Percentiles rank a stretch among this genome's conserved stretches.
phyloP scores from a whole-genome alignment of 1,140 invertebrate species.

The Batillaria attramentaria region DNA sequence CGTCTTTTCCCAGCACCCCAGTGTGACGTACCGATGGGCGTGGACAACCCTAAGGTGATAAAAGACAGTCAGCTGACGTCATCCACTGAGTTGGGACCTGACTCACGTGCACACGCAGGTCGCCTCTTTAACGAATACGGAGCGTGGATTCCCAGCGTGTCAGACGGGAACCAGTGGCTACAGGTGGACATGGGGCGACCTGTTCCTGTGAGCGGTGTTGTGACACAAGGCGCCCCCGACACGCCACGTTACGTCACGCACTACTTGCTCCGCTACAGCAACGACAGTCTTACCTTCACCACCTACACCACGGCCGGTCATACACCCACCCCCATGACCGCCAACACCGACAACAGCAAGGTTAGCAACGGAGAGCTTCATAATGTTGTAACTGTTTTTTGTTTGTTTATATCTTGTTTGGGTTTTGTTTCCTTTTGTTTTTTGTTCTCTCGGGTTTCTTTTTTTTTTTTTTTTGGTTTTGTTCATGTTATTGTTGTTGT shows the following conservation, averaged over 20 bases:
- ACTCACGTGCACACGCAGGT: constrained; percentile 41
- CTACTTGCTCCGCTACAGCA: constrained; percentile 43
- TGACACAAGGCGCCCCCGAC: constrained; percentile 49
- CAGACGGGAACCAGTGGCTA: constrained; percentile 44
- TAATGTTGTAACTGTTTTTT: too few species aligned
- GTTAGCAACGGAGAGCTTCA: neutral
- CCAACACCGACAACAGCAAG: constrained; percentile 4
- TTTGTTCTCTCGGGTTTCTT: too few species aligned
- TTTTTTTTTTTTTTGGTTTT: too few species aligned
- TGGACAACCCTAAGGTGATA: constrained; percentile 44
- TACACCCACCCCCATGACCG: neutral
- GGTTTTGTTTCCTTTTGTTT: too few species aligned
- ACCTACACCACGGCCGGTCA: constrained; percentile 19
- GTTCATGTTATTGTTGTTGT: too few species aligned
- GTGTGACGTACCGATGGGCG: constrained; percentile 50
- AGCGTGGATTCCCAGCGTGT: constrained; percentile 48
- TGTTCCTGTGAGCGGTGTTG: constrained; percentile 37
- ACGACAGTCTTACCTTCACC: constrained; percentile 36
- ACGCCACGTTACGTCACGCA: constrained; percentile 46
- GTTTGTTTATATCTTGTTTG: too few species aligned
- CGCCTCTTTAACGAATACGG: constrained; percentile 50
- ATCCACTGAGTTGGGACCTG: constrained; percentile 29
- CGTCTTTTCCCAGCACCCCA: neutral
- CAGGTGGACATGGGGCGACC: constrained; percentile 38
- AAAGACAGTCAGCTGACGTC: constrained; percentile 48